phyloP scores from a whole-genome alignment of 2,888 invertebrate species.

The Strigamia transsilvanica region DNA sequence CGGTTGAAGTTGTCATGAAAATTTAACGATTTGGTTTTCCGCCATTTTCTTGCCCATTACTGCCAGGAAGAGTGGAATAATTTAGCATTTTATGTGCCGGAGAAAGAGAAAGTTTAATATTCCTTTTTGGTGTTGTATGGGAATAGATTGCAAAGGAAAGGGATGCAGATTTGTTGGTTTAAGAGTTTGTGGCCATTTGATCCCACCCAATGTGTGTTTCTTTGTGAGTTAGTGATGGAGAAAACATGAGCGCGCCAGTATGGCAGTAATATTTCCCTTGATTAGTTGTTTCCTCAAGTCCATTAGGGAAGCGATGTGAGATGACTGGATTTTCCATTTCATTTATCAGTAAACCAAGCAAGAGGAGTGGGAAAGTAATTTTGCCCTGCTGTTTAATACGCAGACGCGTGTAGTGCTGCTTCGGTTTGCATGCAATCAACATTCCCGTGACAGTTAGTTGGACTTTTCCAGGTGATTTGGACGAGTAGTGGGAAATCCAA shows the following conservation, averaged over 20 bases:
- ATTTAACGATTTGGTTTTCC: constrained; percentile 22
- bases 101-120: not conserved
- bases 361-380: constrained; percentile 34
- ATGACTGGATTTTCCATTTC: constrained; percentile 47
- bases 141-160: not conserved
- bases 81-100: no score
- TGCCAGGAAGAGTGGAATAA: not conserved
- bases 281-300: constrained; percentile 46
- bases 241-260: constrained; percentile 17
- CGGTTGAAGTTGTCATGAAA: not conserved
- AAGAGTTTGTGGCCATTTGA: not conserved
- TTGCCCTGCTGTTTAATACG: not conserved
- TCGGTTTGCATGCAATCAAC: constrained; percentile 45
- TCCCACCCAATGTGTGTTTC: not conserved
- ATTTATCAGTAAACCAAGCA: constrained; percentile 47
- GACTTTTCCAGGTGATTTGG: constrained; percentile 46
- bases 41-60: not conserved
- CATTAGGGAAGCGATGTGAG: constrained; percentile 46
- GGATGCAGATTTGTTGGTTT: not conserved
- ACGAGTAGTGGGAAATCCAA: constrained; percentile 20
- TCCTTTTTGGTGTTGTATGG: not conserved
- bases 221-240: constrained; percentile 30
- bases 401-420: not conserved
- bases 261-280: constrained; percentile 32
- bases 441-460: constrained; percentile 40